Evolutionary conservation across 1,140 invertebrate species (phyloP), one percentile per base, ranked within the genome.

Genomic region (Zaprionus vittiger): DNA sequence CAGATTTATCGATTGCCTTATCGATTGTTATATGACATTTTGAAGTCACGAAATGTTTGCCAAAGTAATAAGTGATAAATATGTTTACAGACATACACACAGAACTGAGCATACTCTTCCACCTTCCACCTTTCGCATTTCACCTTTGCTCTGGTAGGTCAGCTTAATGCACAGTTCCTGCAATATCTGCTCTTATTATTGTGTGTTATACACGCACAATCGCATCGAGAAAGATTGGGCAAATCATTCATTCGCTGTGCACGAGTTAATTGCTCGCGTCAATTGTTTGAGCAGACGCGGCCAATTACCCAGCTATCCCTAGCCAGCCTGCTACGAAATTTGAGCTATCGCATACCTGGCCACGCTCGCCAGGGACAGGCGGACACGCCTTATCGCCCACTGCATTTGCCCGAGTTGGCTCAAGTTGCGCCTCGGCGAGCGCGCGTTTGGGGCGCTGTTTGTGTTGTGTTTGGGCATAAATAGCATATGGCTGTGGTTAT

Each of bases 391-490:
- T 44, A 44, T 44, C n/a, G 41, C n/a, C 41, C 5, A n/a, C 20
- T 49, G 47, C 47, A 49, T 22, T 14, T 28, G 22, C 14, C 24
- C 20, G 9, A 22, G 24, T 24, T 15, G 14, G 65, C 20, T 37
- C 38, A 69, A 56, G 49, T 73, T 73, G 38, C n/a, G 37, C 22
- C 34, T 12, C 24, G 26, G 11, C 31, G 63, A 6, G 20, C 60
- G 24, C 24, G 24, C 24, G 24, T 26, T 26, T 26, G 24, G 24
- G 4, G 28, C 6, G n/a, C 15, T 55, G 52, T 73, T 67, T 73
- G 71, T 37, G 37, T 34, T 73, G 31, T 68, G 71, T 74, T 49
- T 69, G 67, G 59, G 22, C 54, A 64, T 71, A 63, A 75, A 75
- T 63, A 63, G 57, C 66, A 70, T 63, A 47, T 69, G 67, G 59